Evolutionary conservation across 2,888 invertebrate species (phyloP).

Genomic region (Cerastoderma edule): DNA sequence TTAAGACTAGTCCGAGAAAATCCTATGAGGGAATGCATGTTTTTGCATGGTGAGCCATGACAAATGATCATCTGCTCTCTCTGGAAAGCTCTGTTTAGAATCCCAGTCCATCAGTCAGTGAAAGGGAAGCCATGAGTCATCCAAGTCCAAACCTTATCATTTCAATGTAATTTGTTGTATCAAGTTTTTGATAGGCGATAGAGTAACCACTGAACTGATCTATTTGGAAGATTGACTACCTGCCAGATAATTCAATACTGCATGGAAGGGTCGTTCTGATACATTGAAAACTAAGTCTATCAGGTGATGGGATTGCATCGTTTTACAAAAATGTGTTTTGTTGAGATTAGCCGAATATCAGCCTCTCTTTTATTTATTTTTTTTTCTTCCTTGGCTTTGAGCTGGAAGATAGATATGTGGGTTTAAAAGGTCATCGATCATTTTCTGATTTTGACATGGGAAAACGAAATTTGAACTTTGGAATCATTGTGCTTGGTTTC

Average conservation of each 20-base stretch:
- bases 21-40: too few species aligned
- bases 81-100: too few species aligned
- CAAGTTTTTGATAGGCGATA: constrained; percentile 10
- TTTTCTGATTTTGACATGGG: constrained; percentile 4
- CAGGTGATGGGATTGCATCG: constrained; percentile 9
- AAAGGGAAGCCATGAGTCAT: constrained; percentile 12
- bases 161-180: constrained; percentile 18
- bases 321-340: constrained; percentile 11
- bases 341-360: constrained; percentile 4
- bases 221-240: neutral
- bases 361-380: neutral
- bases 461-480: constrained; percentile 6
- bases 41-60: too few species aligned
- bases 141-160: constrained; percentile 18
- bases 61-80: too few species aligned
- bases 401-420: too few species aligned
- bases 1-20: too few species aligned
- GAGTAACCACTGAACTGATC: neutral
- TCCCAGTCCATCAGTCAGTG: neutral
- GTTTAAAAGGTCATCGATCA: constrained; percentile 1
- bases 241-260: neutral
- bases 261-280: constrained; percentile 8
- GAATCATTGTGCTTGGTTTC: too few species aligned
- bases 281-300: constrained; percentile 11
- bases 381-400: constrained; percentile 1